A percentile compares a stretch with the other conserved stretches of the same genome.
Conservation (phyloP, 2,888 invertebrate species). For the Hemithea aestivaria region DNA sequence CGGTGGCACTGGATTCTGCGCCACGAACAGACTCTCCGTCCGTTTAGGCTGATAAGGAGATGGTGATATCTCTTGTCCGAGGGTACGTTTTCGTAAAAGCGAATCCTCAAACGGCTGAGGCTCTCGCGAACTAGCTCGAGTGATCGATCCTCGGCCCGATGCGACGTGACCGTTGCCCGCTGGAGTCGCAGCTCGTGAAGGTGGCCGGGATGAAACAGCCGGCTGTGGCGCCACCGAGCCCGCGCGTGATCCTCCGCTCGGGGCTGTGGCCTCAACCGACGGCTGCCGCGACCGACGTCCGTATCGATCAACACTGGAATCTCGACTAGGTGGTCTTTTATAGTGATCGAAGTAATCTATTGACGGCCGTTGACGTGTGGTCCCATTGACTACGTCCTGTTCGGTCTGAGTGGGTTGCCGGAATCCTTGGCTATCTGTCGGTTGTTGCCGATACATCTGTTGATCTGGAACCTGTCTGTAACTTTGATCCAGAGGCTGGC, state of each 20-base stretch:
- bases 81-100: conserved; percentile 86
- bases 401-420: conserved; percentile 54
- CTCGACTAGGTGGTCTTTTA: conserved; percentile 92
- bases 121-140: conserved; percentile 67
- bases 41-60: conserved; percentile 93
- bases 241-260: conserved; percentile 81
- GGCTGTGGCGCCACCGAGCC: conserved; percentile 87
- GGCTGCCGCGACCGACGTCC: conserved; percentile 88
- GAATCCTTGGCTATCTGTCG: conserved; percentile 33
- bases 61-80: conserved; percentile 94
- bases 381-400: conserved; percentile 58
- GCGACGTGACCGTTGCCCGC: conserved; percentile 83
- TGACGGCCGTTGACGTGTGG: conserved; percentile 75
- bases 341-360: conserved; percentile 97
- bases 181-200: conserved; percentile 74
- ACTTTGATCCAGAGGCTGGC: conserved; percentile 64
- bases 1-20: conserved; percentile 65
- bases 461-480: conserved; percentile 52
- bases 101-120: conserved; percentile 89
- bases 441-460: conserved; percentile 43
- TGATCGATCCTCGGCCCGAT: conserved; percentile 79
- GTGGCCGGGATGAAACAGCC: conserved; percentile 81
- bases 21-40: conserved; percentile 92
- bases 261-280: conserved; percentile 83
- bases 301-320: conserved; percentile 91